phyloP scores from a whole-genome alignment of 1,140 invertebrate genomes.

The Polypedilum vanderplanki region DNA sequence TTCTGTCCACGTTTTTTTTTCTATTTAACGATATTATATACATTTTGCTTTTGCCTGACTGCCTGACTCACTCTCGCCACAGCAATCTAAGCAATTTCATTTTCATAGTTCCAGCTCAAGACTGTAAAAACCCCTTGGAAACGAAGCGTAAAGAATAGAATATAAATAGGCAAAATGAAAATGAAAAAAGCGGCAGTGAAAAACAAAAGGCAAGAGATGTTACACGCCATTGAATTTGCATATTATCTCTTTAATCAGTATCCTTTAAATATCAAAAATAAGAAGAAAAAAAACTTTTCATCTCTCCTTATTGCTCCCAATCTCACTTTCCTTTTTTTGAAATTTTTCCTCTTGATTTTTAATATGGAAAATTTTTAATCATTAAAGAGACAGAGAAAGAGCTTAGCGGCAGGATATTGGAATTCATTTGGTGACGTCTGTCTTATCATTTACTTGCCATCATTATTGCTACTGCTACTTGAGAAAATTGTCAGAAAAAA shows the following conservation, averaged over 20 bases:
- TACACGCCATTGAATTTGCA: slow-evolving; percentile 24
- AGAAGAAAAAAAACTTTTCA: not conserved
- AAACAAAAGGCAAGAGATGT: not conserved
- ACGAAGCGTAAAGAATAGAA: slow-evolving; percentile 24
- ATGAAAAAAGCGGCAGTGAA: not conserved
- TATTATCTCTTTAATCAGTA: slow-evolving; percentile 26
- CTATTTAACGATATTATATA: slow-evolving; percentile 21
- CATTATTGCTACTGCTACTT: too few relatives aligned
- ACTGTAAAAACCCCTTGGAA: slow-evolving; percentile 16
- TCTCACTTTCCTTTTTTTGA: not conserved
- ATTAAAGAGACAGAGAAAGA: too few relatives aligned
- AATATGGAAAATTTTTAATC: too few relatives aligned
- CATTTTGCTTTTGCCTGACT: too few relatives aligned
- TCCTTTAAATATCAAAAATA: slow-evolving; percentile 22
- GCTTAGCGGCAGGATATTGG: too few relatives aligned
- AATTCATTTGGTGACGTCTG: too few relatives aligned
- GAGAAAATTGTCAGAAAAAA: too few relatives aligned
- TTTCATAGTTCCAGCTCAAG: not conserved
- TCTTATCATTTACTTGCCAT: too few relatives aligned
- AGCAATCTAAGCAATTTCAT: slow-evolving; percentile 18
- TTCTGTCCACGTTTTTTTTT: slow-evolving; percentile 28
- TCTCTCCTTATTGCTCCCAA: not conserved
- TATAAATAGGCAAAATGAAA: slow-evolving; percentile 24
- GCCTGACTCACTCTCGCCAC: not conserved
- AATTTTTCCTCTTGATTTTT: too few relatives aligned